Percentiles rank a stretch among this genome's conserved stretches.
phyloP scores from a whole-genome alignment of 2,888 invertebrate species.

The Pterostichus niger region DNA sequence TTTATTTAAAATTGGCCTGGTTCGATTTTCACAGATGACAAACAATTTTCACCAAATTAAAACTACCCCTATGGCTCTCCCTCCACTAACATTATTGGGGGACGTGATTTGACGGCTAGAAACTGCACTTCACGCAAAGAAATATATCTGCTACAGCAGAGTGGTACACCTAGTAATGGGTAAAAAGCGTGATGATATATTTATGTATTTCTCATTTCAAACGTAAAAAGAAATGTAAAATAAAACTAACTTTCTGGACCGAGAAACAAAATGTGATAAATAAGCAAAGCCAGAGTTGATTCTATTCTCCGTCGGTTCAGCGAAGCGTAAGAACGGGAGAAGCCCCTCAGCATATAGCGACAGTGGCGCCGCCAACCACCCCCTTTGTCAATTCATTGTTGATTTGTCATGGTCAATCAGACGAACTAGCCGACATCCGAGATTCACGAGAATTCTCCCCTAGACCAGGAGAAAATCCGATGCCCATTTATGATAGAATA shows the following conservation, averaged over 20 bases:
- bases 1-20: no score
- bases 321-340: constrained; percentile 36
- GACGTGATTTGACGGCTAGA: no score
- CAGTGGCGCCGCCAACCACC: constrained; percentile 47
- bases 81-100: no score
- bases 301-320: constrained; percentile 27
- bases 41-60: no score
- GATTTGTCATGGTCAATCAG: constrained; percentile 69
- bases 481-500: constrained; percentile 50
- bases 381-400: constrained; percentile 67
- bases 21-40: no score
- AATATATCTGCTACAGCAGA: no score
- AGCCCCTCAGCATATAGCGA: constrained; percentile 13
- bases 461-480: constrained; percentile 12
- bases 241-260: constrained; percentile 6
- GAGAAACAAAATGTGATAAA: constrained; percentile 44
- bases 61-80: no score
- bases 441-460: constrained; percentile 23
- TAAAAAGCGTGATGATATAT: no score
- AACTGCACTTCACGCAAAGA: no score
- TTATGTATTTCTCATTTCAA: no score
- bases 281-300: constrained; percentile 45
- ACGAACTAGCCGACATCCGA: constrained; percentile 63
- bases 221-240: constrained; percentile 19
- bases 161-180: no score